A percentile compares a stretch with the other conserved stretches of the same genome.
Conservation (phyloP, 2,797 vertebrate species). For the Bradypus variegatus region DNA sequence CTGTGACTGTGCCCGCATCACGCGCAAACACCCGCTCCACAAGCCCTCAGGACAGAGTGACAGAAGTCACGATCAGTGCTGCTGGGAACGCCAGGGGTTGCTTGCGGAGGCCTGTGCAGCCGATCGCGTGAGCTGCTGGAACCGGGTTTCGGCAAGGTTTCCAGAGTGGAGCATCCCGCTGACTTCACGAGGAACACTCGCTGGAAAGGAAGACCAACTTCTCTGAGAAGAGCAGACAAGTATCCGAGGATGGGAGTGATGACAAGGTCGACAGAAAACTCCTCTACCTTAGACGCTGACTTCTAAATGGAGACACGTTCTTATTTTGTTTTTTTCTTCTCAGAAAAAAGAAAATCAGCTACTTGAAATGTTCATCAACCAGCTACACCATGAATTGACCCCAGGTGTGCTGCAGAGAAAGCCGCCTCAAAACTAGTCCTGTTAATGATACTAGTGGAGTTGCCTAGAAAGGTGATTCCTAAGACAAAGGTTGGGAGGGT, state of each 20-base stretch:
- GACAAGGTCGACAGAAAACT: slow-evolving; percentile 84
- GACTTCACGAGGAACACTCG: slow-evolving; percentile 99
- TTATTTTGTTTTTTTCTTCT: background rate
- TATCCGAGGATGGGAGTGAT: slow-evolving; percentile 98
- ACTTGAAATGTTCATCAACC: background rate
- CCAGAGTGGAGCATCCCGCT: slow-evolving; percentile 90
- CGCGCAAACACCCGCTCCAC: slow-evolving; percentile 92
- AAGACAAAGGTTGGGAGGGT: too few species aligned
- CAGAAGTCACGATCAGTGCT: slow-evolving; percentile 81
- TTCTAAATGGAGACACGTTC: slow-evolving; percentile 75
- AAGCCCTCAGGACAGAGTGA: slow-evolving; percentile 85
- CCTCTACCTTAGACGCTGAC: slow-evolving; percentile 92
- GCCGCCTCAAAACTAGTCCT: slow-evolving; percentile 22
- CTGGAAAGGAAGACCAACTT: slow-evolving; percentile 99
- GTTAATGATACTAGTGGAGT: too few species aligned
- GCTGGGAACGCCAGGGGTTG: too few species aligned
- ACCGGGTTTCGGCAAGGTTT: slow-evolving; percentile 91
- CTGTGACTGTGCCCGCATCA: slow-evolving; percentile 95
- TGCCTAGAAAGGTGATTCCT: too few species aligned
- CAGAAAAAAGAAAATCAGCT: slow-evolving; percentile 14
- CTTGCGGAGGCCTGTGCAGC: too few species aligned
- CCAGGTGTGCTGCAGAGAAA: too few species aligned
- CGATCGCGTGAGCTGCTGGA: too few species aligned
- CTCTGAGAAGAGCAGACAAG: slow-evolving; percentile 97
- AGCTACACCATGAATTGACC: background rate